A percentile compares a stretch with the other conserved stretches of the same genome.
These are phyloP conservation scores for Hydropsyche betteni DNA, from an alignment of 2,888 invertebrate genomes.

Conservation along the genomic window DNA sequence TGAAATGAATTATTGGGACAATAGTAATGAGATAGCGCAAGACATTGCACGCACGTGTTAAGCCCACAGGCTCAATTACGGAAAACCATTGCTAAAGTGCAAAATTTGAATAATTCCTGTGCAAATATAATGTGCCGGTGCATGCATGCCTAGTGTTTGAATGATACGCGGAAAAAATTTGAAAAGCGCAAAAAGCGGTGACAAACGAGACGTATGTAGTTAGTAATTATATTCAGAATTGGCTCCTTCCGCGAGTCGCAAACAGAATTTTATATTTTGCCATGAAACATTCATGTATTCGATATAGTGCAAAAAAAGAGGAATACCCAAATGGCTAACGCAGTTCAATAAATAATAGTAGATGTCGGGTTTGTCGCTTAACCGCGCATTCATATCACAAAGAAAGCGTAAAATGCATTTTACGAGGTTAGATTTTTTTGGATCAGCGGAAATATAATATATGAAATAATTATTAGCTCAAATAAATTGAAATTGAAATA, in stretches of 20 bases:
- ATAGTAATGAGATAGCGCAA: slow-evolving; percentile 19
- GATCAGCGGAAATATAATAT: too few relatives aligned
- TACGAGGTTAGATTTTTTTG: too few relatives aligned
- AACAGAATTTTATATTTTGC: background rate
- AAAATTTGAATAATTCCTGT: background rate
- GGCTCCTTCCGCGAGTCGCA: background rate
- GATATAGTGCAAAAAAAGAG: too few relatives aligned
- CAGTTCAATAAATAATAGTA: background rate
- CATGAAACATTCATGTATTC: too few relatives aligned
- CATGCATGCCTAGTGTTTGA: too few relatives aligned
- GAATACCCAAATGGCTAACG: background rate
- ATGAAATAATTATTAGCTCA: too few relatives aligned
- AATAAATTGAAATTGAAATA: too few relatives aligned
- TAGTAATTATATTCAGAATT: background rate
- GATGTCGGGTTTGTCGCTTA: background rate
- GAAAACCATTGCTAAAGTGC: background rate
- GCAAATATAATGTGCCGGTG: too few relatives aligned
- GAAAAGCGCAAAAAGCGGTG: too few relatives aligned
- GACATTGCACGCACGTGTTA: slow-evolving; percentile 31
- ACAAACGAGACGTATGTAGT: too few relatives aligned
- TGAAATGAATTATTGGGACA: background rate
- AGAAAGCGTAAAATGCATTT: background rate
- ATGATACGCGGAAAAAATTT: too few relatives aligned
- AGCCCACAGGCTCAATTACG: slow-evolving; percentile 28
- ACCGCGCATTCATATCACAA: slow-evolving; percentile 1